A percentile compares a stretch with the other conserved stretches of the same genome.
phyloP scores from a whole-genome alignment of 2,797 vertebrate species.

The Rhodeus uyekii region DNA sequence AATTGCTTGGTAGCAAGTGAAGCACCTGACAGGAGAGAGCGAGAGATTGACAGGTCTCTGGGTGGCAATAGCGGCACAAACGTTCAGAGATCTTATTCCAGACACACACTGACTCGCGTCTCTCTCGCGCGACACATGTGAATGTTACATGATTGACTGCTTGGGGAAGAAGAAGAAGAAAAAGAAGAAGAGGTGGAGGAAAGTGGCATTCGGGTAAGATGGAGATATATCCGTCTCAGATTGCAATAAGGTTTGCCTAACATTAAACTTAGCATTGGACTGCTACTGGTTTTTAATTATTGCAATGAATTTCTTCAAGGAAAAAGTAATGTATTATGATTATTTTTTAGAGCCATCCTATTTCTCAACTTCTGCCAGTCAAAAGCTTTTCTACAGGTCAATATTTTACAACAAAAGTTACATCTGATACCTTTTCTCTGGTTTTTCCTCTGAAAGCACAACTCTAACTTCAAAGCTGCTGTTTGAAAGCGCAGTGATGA shows the following conservation, averaged over 20 bases:
- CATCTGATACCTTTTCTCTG: conserved; percentile 27
- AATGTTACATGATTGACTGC: not conserved
- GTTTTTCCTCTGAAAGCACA: conserved; percentile 19
- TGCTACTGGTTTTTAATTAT: not conserved
- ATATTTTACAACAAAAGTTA: not conserved
- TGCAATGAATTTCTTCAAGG: not conserved
- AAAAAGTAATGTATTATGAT: not conserved
- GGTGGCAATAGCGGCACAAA: conserved; percentile 38
- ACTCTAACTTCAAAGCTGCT: conserved; percentile 27
- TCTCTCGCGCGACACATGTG: conserved; percentile 6
- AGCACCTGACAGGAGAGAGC: not conserved
- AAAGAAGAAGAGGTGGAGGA: not conserved
- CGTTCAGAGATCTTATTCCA: conserved; percentile 43
- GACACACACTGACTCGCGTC: conserved; percentile 41
- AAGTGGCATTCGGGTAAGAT: not conserved
- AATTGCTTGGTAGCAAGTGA: not conserved
- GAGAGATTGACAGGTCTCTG: conserved; percentile 19
- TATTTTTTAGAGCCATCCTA: not conserved
- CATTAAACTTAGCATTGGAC: not conserved
- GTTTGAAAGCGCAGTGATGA: conserved; percentile 22
- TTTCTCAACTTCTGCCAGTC: not conserved
- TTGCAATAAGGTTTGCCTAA: not conserved
- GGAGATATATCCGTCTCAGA: not conserved
- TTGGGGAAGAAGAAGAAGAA: not conserved
- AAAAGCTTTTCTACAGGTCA: not conserved